These are phyloP conservation scores for Chiloscyllium punctatum DNA, from an alignment of 2,797 vertebrate species.

Conservation along the genomic window DNA sequence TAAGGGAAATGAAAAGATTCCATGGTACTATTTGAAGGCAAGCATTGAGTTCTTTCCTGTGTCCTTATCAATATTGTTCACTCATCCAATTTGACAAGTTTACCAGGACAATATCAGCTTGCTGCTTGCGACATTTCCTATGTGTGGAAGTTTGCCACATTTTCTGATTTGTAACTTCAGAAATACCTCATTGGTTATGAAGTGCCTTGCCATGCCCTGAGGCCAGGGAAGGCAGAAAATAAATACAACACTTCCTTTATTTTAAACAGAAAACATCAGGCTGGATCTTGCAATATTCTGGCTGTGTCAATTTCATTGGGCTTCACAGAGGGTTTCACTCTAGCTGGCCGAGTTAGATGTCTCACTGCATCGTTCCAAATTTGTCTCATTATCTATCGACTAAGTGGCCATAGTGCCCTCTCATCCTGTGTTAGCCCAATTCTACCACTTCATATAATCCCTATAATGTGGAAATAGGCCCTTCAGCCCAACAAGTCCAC, in stretches of 20 bases:
- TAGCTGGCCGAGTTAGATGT: too few relatives aligned
- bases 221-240: not conserved
- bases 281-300: too few relatives aligned
- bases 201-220: not conserved
- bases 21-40: not conserved
- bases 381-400: too few relatives aligned
- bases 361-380: too few relatives aligned
- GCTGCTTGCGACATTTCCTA: not conserved
- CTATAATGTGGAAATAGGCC: too few relatives aligned
- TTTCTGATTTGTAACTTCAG: not conserved
- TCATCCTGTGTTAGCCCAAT: too few relatives aligned
- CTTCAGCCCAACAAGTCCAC: too few relatives aligned
- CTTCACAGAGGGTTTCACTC: too few relatives aligned
- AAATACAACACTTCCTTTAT: not conserved
- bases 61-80: not conserved
- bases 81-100: not conserved
- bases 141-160: not conserved
- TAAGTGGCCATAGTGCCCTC: too few relatives aligned
- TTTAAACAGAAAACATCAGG: not conserved
- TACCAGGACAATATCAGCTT: not conserved
- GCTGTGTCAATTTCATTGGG: too few relatives aligned
- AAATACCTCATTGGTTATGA: not conserved
- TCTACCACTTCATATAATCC: too few relatives aligned
- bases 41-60: not conserved
- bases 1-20: not conserved